phyloP scores from a whole-genome alignment of 2,113 vertebrate genomes.

The Charina bottae region DNA sequence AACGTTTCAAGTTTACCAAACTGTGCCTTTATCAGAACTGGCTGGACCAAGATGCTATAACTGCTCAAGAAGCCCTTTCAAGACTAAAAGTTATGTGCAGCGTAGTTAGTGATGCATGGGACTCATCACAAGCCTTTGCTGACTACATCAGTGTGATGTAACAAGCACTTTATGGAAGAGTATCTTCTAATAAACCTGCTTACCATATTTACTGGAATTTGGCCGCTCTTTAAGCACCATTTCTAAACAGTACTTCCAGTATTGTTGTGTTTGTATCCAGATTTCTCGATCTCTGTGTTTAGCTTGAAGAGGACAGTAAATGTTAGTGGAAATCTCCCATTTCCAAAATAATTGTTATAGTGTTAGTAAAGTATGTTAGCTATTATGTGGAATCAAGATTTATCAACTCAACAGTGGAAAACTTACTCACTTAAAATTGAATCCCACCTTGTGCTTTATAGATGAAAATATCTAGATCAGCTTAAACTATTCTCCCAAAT shows the following conservation, averaged over 20 bases:
- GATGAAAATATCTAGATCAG: neutral
- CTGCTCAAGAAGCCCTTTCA: conserved; percentile 77
- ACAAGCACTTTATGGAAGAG: conserved; percentile 36
- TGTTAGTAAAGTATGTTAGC: too few species aligned
- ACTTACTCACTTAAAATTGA: neutral
- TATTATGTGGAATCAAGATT: neutral
- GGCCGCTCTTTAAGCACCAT: neutral
- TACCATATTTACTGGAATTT: neutral
- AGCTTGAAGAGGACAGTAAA: neutral
- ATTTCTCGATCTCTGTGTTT: neutral
- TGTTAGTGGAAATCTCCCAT: neutral
- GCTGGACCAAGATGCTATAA: conserved; percentile 82
- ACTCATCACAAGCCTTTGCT: conserved; percentile 83
- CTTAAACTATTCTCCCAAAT: neutral
- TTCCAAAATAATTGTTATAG: neutral
- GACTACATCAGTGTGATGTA: conserved; percentile 91
- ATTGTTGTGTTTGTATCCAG: neutral
- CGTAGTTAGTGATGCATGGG: conserved; percentile 80
- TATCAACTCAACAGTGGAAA: neutral
- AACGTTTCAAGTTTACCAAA: conserved; percentile 70
- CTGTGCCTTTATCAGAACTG: conserved; percentile 88
- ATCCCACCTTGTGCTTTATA: neutral
- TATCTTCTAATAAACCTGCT: conserved; percentile 14
- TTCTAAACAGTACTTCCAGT: neutral
- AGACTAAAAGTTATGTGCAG: conserved; percentile 77